Percentiles rank a stretch among this genome's conserved stretches.
Conservation (phyloP, 2,888 invertebrate genomes). For the Platycheirus albimanus region DNA sequence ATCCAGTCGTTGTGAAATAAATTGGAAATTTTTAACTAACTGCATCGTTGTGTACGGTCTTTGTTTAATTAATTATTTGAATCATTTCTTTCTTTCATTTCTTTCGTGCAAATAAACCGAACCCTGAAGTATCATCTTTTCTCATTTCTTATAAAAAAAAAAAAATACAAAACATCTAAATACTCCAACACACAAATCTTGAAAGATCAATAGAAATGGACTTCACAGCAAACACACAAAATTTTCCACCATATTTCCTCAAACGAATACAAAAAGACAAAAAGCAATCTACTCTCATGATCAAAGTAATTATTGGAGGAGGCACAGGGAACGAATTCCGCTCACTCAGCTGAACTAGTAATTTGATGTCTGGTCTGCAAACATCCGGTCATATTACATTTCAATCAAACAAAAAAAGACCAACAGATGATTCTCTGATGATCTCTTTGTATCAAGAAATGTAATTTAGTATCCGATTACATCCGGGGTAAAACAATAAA, state of each 20-base stretch:
- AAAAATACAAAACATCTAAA: no score
- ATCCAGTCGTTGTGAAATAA: no score
- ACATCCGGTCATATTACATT: slow-evolving; percentile 9
- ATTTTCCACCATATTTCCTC: background rate
- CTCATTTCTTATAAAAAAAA: no score
- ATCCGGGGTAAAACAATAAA: background rate
- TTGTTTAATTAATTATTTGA: no score
- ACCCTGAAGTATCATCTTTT: no score
- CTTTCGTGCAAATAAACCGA: no score
- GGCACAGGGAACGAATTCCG: background rate
- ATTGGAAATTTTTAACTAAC: no score
- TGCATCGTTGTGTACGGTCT: no score
- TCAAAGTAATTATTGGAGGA: slow-evolving; percentile 8
- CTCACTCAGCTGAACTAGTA: no score
- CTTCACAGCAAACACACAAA: background rate
- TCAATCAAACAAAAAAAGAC: background rate
- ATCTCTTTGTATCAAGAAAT: background rate
- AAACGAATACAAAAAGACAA: background rate
- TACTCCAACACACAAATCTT: no score
- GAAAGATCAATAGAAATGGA: background rate
- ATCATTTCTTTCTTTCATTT: no score
- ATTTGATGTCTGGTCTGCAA: background rate
- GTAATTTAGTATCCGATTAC: background rate
- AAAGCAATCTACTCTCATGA: slow-evolving; percentile 14
- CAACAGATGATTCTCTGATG: background rate